phyloP scores from a whole-genome alignment of 2,797 vertebrate species.

The Oophaga sylvatica region DNA sequence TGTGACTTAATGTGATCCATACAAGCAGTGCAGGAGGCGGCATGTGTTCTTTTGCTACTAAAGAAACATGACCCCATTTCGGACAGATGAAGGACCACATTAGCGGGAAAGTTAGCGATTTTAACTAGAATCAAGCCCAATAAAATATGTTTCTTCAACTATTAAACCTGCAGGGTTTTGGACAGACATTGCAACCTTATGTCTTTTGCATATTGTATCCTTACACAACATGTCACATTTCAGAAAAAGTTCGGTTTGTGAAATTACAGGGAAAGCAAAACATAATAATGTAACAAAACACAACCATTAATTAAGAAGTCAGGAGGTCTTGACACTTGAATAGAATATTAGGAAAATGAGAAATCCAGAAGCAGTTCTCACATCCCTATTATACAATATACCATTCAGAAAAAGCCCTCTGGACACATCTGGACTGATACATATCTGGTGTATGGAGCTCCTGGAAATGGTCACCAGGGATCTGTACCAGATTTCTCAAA shows the following conservation, averaged over 20 bases:
- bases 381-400: not conserved
- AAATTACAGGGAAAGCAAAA: not conserved
- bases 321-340: not conserved
- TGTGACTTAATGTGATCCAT: slow-evolving; percentile 39
- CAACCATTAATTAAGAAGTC: not conserved
- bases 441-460: not conserved
- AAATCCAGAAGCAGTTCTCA: not conserved
- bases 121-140: not conserved
- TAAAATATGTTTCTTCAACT: slow-evolving; percentile 1
- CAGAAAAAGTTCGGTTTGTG: not conserved
- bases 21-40: not conserved
- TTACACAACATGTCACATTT: not conserved
- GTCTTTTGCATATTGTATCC: not conserved
- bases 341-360: not conserved
- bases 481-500: not conserved
- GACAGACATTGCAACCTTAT: not conserved
- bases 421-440: not conserved
- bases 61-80: not conserved
- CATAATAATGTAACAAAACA: not conserved
- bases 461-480: not conserved
- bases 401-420: not conserved
- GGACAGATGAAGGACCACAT: not conserved
- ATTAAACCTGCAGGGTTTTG: not conserved
- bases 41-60: slow-evolving; percentile 29
- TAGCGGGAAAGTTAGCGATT: not conserved